Evolutionary conservation across 2,113 vertebrate genomes (phyloP), one percentile per base, ranked within the genome.

Genomic region (Nicator chloris): DNA sequence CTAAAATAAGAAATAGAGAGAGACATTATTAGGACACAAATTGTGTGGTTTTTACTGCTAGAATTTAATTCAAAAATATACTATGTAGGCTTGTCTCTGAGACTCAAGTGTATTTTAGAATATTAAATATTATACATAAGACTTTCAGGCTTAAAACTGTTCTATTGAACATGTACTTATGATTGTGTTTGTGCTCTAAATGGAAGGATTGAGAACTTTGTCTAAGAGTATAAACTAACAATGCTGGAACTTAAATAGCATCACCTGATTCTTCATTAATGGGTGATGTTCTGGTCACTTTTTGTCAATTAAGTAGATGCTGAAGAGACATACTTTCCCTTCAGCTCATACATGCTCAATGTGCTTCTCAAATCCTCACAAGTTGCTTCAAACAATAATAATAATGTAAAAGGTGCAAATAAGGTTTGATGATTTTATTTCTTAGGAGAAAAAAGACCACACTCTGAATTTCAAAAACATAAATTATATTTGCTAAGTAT

Each of bases 1-100:
- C 90, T 93, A 86, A 63, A 87, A 89, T 27, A 92, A 89, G 66
- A 96, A 90, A 54, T 71, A 50, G 18, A 49, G 39, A 69, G 10
- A 94, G 45, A 63, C 49, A 4, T 79, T 89, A 80, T 57, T 69
- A 87, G 42, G 44, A 73, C 54, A 84, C 44, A 92, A 78, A 77
- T 56, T 82, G 22, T 4, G 5, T 66, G 21, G 31, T 7, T 82
- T 95, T 88, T n/a, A 47, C 56, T 57, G 57, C 60, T 93, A 77
- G 54, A 39, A 51, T 75, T 92, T 60, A 84, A 31, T 88, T 83
- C 33, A 40, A 44, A 86, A 90, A 53, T 78, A 39, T 44, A 33
- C 7, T 33, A 9, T 1, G 0, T 51, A 27, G 10, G 14, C 12
- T 35, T 37, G 47, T 49, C 6, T 77, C 21, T 37, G 31, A 80